Percentiles rank a stretch among this genome's conserved stretches.
phyloP scores from a whole-genome alignment of 2,888 invertebrate species.

The Cremastinae sp. region DNA sequence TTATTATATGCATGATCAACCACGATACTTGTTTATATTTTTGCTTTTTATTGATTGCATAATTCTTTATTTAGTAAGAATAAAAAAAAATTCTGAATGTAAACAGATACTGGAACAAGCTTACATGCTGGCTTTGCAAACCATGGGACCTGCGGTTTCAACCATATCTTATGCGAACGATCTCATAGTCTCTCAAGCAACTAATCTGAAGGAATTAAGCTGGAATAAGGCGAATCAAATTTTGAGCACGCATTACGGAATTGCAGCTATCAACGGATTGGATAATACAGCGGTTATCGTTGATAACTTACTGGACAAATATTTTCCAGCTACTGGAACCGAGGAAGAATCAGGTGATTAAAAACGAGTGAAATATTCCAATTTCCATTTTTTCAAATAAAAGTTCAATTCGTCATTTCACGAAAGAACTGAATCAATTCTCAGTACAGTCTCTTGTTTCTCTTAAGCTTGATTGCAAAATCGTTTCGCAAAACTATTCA shows the following conservation, averaged over 20 bases:
- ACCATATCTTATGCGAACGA: conserved; percentile 81
- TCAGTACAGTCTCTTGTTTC: too few species aligned
- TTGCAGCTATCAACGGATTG: conserved; percentile 85
- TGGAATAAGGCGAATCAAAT: conserved; percentile 88
- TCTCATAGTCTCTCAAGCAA: conserved; percentile 83
- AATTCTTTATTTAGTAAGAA: too few species aligned
- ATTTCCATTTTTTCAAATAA: too few species aligned
- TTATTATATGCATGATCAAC: too few species aligned
- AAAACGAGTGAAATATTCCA: not conserved
- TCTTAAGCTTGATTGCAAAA: too few species aligned
- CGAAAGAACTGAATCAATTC: too few species aligned
- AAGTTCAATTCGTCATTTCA: too few species aligned
- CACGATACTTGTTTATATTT: too few species aligned
- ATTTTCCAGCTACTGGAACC: conserved; percentile 84
- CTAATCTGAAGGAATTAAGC: conserved; percentile 85
- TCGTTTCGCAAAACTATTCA: not conserved
- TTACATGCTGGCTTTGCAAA: conserved; percentile 69
- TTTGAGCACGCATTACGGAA: conserved; percentile 86
- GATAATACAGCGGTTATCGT: conserved; percentile 86
- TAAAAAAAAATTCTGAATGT: too few species aligned
- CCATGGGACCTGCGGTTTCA: conserved; percentile 70
- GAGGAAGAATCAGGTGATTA: conserved; percentile 81
- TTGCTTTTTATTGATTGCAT: too few species aligned
- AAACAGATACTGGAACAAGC: conserved; percentile 77
- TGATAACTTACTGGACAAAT: conserved; percentile 88